These are phyloP conservation scores for Hypothenemus hampei DNA, from an alignment of 1,140 invertebrate genomes.

Conservation along the genomic window DNA sequence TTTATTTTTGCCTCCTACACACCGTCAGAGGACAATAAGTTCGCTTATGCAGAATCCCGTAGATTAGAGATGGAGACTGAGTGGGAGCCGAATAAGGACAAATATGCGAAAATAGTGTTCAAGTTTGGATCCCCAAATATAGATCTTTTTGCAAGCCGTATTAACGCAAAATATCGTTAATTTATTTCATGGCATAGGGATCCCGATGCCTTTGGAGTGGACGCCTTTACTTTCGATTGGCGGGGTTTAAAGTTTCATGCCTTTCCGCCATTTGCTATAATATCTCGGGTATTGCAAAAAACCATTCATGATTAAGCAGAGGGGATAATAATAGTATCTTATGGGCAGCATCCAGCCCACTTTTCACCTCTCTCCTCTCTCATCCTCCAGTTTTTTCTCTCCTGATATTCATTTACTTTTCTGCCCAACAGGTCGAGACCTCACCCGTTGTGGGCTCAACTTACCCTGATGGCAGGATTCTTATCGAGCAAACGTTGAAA, in stretches of 20 bases:
- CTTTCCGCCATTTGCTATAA: conserved; percentile 35
- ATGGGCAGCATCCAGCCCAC: conserved; percentile 29
- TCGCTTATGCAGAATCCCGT: no score
- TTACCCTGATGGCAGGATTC: no score
- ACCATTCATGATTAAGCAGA: conserved; percentile 30
- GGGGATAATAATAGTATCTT: conserved; percentile 38
- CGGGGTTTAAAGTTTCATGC: conserved; percentile 32
- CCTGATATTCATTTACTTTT: conserved; percentile 10
- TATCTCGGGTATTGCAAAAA: conserved; percentile 32
- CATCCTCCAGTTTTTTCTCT: background rate
- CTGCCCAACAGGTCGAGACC: conserved; percentile 21
- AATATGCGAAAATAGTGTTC: no score
- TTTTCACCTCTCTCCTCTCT: background rate
- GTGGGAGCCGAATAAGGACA: no score
- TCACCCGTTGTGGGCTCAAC: no score
- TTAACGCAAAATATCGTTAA: conserved; percentile 17
- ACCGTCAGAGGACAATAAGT: no score
- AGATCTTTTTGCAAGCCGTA: no score
- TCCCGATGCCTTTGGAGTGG: no score
- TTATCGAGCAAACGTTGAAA: no score
- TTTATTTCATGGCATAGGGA: no score
- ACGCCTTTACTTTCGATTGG: conserved; percentile 37
- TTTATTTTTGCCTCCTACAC: no score
- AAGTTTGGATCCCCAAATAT: conserved; percentile 33
- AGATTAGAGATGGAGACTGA: no score